Evolutionary conservation across 2,797 vertebrate species (phyloP), one percentile per base, ranked within the genome.

Genomic region (Heliangelus exortis): DNA sequence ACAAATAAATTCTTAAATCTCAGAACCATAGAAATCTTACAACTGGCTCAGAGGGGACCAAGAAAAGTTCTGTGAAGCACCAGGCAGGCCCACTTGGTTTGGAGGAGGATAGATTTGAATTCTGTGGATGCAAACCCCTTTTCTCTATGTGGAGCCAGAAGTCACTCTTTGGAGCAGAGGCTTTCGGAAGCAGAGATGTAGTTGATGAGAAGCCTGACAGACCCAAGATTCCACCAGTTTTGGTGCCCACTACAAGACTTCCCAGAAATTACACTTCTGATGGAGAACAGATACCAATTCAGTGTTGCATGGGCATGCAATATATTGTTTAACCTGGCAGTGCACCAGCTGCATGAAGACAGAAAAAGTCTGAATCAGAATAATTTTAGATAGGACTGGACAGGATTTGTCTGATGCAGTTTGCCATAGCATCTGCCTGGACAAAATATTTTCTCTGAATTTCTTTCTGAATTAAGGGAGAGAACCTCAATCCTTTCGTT

Each of bases 171-270:
- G 12, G 47, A 89, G 22, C 29, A 15, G 29, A 78, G 43, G 20
- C 31, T 18, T 79, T 79, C 22, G 77, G 39, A 78, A 89, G 43
- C 47, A 76, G 67, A 73, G 31, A 51, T 36, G 23, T 21, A 73
- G 47, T 39, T 79, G 67, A 79, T 62, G 31, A 51, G 73, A 72
- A 75, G 19, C 36, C 10, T n/a, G 12, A 6, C 9, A 87, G 33
- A 48, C 66, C 7, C 0, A 0, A 43, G 54, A 78, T 58, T 61
- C 26, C 47, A 78, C 9, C 36, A 43, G 0, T 31, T 47, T 66
- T 68, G 19, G 72, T 81, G 53, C 23, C 19, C 21, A 51, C 26
- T 72, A 11, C 16, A 15, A 51, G 10, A 25, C 31, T 66, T 90
- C 51, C 77, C 66, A 51, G 39, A 45, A 84, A 28, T 19, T 43